phyloP scores from a whole-genome alignment of 2,888 invertebrate species.

The Marronus borbonicus region DNA sequence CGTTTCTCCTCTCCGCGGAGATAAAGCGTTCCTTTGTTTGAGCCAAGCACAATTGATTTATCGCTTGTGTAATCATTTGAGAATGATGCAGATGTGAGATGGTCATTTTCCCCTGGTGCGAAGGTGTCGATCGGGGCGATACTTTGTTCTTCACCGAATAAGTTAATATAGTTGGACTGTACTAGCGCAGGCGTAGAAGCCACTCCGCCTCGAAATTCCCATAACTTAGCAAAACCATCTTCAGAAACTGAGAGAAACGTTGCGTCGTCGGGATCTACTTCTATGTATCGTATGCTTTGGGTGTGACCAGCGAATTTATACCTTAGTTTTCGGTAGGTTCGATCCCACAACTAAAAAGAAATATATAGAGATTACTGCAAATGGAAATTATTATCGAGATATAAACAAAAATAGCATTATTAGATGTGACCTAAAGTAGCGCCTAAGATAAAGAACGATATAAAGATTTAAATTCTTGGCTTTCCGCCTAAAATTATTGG shows the following conservation, averaged over 20 bases:
- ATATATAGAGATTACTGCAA: not conserved
- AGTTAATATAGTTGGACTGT: slow-evolving; percentile 64
- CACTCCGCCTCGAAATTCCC: slow-evolving; percentile 70
- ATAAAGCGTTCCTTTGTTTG: slow-evolving; percentile 44
- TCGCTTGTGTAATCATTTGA: slow-evolving; percentile 53
- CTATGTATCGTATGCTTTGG: slow-evolving; percentile 71
- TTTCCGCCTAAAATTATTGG: too few species aligned
- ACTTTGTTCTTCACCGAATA: slow-evolving; percentile 62
- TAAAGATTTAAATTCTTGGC: too few species aligned
- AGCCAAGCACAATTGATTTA: slow-evolving; percentile 57
- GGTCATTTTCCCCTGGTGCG: slow-evolving; percentile 46
- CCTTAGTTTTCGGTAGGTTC: slow-evolving; percentile 71
- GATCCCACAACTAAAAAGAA: slow-evolving; percentile 26
- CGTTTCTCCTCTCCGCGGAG: not conserved
- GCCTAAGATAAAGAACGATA: too few species aligned
- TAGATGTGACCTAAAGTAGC: too few species aligned
- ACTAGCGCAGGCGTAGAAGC: slow-evolving; percentile 62
- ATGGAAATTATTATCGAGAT: not conserved
- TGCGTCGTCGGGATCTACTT: slow-evolving; percentile 72
- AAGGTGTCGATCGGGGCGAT: slow-evolving; percentile 57
- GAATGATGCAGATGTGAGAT: slow-evolving; percentile 62
- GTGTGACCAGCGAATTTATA: slow-evolving; percentile 72
- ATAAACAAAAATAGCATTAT: too few species aligned
- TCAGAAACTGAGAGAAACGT: slow-evolving; percentile 75
- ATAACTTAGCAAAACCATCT: slow-evolving; percentile 75